phyloP scores from a whole-genome alignment of 2,113 vertebrate genomes.

The Anthoscopus minutus region DNA sequence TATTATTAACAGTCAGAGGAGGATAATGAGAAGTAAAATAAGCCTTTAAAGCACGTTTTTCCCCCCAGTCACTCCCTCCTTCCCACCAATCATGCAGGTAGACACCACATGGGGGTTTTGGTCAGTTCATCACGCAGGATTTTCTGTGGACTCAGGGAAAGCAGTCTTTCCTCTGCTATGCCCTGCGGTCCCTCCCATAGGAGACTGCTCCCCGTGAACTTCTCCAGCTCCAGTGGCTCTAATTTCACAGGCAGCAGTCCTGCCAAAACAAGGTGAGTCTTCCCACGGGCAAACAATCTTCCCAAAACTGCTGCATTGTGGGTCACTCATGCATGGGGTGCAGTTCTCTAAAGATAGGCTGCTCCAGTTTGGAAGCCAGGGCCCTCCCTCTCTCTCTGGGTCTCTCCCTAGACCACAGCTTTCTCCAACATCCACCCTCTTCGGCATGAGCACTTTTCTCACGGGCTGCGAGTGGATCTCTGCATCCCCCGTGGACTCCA shows the following conservation, averaged over 20 bases:
- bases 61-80: neutral
- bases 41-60: neutral
- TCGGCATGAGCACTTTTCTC: neutral
- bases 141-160: neutral
- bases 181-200: fast-evolving
- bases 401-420: neutral
- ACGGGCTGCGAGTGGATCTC: neutral
- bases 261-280: neutral
- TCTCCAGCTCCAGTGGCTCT: neutral
- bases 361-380: neutral
- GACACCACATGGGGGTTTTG: neutral
- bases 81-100: fast-evolving
- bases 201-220: neutral
- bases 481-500: neutral
- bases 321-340: too few relatives aligned
- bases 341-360: neutral
- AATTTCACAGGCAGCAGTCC: neutral
- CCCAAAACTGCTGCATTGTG: neutral
- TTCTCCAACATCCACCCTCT: fast-evolving
- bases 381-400: neutral
- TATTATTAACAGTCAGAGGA: neutral
- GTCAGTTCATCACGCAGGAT: too few relatives aligned
- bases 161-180: neutral
- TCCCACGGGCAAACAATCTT: neutral
- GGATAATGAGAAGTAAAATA: neutral